phyloP scores from a whole-genome alignment of 2,797 vertebrate genomes.

The Centropyge bicolor region DNA sequence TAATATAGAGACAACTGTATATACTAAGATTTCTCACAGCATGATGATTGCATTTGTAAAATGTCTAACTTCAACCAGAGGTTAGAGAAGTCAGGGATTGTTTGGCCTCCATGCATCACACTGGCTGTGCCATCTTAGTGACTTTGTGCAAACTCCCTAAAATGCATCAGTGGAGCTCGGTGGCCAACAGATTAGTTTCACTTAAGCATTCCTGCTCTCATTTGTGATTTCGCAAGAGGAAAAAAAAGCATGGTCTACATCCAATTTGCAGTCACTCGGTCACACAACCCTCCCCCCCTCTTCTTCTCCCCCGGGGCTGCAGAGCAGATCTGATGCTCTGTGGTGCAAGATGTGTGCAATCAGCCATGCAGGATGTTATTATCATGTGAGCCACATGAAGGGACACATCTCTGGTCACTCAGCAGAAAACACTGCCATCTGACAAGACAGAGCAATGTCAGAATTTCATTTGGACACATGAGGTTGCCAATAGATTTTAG shows the following conservation, averaged over 20 bases:
- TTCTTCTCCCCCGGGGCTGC: slow-evolving; percentile 27
- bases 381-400: slow-evolving; percentile 49
- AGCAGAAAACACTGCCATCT: slow-evolving; percentile 4
- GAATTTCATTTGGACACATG: background rate
- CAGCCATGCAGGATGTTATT: slow-evolving; percentile 61
- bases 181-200: background rate
- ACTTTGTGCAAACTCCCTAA: background rate
- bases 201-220: background rate
- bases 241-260: background rate
- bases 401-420: slow-evolving; percentile 23
- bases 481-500: background rate
- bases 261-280: slow-evolving; percentile 31
- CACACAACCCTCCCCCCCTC: slow-evolving; percentile 14
- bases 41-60: background rate
- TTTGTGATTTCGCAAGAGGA: background rate
- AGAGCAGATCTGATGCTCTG: slow-evolving; percentile 58
- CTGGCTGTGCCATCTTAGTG: background rate
- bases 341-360: slow-evolving; percentile 66
- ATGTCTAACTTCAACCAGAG: background rate
- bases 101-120: background rate
- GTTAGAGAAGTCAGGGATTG: background rate
- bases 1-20: background rate
- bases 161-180: background rate
- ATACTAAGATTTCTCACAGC: background rate
- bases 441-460: background rate